These are phyloP conservation scores for Sycophila texana DNA, from an alignment of 2,888 invertebrate species.

Conservation along the genomic window DNA sequence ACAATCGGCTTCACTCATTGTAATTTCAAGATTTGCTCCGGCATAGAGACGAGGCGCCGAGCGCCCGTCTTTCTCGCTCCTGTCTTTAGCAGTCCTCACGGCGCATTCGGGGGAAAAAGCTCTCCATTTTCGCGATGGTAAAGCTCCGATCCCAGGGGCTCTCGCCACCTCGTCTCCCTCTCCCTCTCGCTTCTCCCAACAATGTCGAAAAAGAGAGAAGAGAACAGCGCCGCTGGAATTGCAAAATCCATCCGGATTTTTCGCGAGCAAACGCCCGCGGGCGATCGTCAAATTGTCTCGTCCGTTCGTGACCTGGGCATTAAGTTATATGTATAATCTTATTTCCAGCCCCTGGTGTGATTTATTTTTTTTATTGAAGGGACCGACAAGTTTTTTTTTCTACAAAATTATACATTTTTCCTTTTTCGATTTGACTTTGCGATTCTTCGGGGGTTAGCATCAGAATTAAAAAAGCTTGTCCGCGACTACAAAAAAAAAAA, in stretches of 20 bases:
- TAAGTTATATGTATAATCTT: slow-evolving; percentile 30
- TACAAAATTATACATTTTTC: too few relatives aligned
- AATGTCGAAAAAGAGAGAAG: slow-evolving; percentile 10
- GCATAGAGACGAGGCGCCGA: slow-evolving; percentile 25
- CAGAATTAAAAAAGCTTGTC: too few relatives aligned
- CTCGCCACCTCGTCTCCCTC: neutral
- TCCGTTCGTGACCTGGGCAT: slow-evolving; percentile 49
- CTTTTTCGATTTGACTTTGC: too few relatives aligned
- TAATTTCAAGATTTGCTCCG: slow-evolving; percentile 50
- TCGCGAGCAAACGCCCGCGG: slow-evolving; percentile 49
- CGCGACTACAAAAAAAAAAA: too few relatives aligned
- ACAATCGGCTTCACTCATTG: slow-evolving; percentile 58
- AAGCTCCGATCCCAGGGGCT: slow-evolving; percentile 47
- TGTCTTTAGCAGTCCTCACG: slow-evolving; percentile 42
- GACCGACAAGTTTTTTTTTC: neutral
- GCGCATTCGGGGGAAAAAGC: slow-evolving; percentile 40
- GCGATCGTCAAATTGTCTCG: slow-evolving; percentile 51
- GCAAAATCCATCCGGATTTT: slow-evolving; percentile 53
- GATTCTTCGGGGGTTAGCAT: too few relatives aligned
- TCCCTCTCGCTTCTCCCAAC: neutral
- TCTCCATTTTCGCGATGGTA: slow-evolving; percentile 43
- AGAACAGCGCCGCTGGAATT: slow-evolving; percentile 36
- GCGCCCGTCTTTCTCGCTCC: slow-evolving; percentile 15
- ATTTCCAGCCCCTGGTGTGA: slow-evolving; percentile 15
- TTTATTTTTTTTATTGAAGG: slow-evolving; percentile 26